Evolutionary conservation across 1,140 invertebrate genomes (phyloP), one percentile per base, ranked within the genome.

Genomic region (Episyrphus balteatus): DNA sequence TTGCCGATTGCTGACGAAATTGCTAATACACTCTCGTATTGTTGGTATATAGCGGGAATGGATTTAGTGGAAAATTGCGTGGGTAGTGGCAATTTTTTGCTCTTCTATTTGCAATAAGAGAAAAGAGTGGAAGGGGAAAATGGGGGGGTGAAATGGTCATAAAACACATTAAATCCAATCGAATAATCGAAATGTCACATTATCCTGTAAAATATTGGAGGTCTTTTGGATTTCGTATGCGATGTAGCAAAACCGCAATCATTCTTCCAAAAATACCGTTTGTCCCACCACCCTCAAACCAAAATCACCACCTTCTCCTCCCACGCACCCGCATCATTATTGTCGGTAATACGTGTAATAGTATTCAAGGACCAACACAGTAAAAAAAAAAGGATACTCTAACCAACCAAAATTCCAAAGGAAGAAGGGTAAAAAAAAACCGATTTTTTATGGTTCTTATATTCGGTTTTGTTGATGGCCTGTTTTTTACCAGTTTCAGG

Each of bases 121-220:
- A 8, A 26, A 3, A 8, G 21, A 26, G 21, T 5, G 21, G 21
- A 26, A 26, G 21, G n/a, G n/a, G 21, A 26, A 26, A 8, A 8
- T 5, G 21, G 21, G 21, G 21, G 3, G 21, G 52, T 36, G 59
- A 57, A 59, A 57, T 55, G 57, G 57, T 62, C 62, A 65, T 66
- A 64, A 64, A 64, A 64, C 61, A 64, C 61, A 64, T 64, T 64
- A 64, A 64, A 64, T 64, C 61, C 61, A 64, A 64, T 64, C 60
- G 62, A 64, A 64, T 64, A 64, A 64, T 64, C 61, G 61, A 64
- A 64, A 64, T 64, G 61, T 64, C 61, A 64, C 61, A 64, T 64
- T 64, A 64, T 56, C 61, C 61, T 64, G 62, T 64, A 65, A 64
- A 64, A 64, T 64, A 64, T 64, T 51, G 51, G 59, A 60, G 42